Percentiles rank a stretch among this genome's conserved stretches.
Evolutionary conservation across 2,113 vertebrate genomes (phyloP).

Genomic region (Pedionomus torquatus): DNA sequence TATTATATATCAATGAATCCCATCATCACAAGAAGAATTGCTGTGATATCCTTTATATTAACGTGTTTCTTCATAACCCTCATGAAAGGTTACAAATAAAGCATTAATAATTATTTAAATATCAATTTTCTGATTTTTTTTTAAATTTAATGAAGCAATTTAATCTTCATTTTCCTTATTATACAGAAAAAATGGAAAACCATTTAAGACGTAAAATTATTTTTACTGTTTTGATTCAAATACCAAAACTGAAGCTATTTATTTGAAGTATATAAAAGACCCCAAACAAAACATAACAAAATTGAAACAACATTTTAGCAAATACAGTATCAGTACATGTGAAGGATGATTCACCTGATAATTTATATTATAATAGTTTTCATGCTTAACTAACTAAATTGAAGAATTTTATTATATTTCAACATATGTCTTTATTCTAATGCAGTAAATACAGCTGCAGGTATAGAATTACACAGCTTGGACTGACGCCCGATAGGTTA

Average conservation of each 20-base stretch:
- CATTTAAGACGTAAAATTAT: not conserved
- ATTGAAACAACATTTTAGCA: not conserved
- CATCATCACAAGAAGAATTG: not conserved
- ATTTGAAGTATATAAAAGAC: not conserved
- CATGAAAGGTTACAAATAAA: not conserved
- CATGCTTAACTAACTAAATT: not conserved
- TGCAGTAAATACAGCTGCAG: not conserved
- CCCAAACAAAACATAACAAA: not conserved
- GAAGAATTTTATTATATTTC: not conserved
- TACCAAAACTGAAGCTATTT: not conserved
- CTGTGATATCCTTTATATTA: not conserved
- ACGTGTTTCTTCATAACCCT: not conserved
- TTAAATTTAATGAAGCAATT: not conserved
- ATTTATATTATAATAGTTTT: not conserved
- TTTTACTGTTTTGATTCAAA: not conserved
- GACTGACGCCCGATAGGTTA: not conserved
- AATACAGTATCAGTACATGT: not conserved
- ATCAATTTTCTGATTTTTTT: not conserved
- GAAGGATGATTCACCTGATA: not conserved
- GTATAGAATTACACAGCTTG: not conserved
- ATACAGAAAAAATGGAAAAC: not conserved
- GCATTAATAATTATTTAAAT: not conserved
- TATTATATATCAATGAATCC: not conserved
- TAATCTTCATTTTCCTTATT: not conserved
- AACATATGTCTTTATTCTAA: not conserved